These are phyloP conservation scores for Netelia melanura DNA, from an alignment of 2,888 invertebrate genomes.

Conservation along the genomic window DNA sequence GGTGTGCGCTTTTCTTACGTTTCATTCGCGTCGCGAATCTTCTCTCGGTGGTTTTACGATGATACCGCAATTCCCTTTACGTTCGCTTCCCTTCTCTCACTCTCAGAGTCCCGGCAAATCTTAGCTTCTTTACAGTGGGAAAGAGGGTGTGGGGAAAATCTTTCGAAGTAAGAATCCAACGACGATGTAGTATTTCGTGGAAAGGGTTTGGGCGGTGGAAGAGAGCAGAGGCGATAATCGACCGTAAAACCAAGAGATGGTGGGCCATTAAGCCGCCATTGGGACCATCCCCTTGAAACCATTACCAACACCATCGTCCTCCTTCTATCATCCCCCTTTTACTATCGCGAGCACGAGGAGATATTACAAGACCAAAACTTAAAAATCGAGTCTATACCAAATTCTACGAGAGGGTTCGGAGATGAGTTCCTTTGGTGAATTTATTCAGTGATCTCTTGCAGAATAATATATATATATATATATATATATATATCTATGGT, in stretches of 20 bases:
- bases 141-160: constrained; percentile 21
- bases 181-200: constrained; percentile 67
- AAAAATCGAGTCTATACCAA: constrained; percentile 63
- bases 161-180: constrained; percentile 59
- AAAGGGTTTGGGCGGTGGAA: constrained; percentile 69
- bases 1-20: constrained; percentile 46
- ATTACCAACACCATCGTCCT: constrained; percentile 65
- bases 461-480: constrained; percentile 79
- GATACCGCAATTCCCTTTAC: constrained; percentile 82
- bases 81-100: constrained; percentile 58
- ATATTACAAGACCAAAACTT: constrained; percentile 66
- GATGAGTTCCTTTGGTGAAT: constrained; percentile 49
- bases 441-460: constrained; percentile 74
- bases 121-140: constrained; percentile 77
- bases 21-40: constrained; percentile 5
- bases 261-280: constrained; percentile 75
- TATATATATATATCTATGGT: constrained; percentile 43
- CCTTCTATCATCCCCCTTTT: background rate
- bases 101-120: constrained; percentile 75
- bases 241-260: constrained; percentile 81
- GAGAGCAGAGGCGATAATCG: constrained; percentile 80
- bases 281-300: constrained; percentile 69
- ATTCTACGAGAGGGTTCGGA: constrained; percentile 39
- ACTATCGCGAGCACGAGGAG: constrained; percentile 33
- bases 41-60: constrained; percentile 76